Percentiles rank a stretch among this genome's conserved stretches.
phyloP scores from a whole-genome alignment of 1,140 invertebrate genomes.

The Pantala flavescens region DNA sequence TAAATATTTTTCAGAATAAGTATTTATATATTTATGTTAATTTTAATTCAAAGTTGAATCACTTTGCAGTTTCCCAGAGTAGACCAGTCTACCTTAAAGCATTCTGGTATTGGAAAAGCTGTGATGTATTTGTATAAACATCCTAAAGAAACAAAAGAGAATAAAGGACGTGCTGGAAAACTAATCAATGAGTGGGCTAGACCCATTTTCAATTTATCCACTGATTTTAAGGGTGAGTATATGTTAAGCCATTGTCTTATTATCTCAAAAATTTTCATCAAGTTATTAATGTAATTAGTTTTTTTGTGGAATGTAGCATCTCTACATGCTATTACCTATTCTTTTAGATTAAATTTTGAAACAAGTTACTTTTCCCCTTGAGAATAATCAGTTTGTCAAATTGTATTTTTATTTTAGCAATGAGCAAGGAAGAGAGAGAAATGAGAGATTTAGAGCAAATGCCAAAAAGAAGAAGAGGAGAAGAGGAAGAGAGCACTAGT shows the following conservation, averaged over 20 bases:
- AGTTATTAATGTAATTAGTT: too few relatives aligned
- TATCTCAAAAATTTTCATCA: too few relatives aligned
- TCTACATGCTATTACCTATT: too few relatives aligned
- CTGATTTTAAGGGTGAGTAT: conserved; percentile 73
- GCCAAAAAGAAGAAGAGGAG: conserved; percentile 52
- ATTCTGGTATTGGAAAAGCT: conserved; percentile 93
- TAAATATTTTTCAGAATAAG: too few relatives aligned
- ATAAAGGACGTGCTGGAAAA: conserved; percentile 79
- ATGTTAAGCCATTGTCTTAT: conserved; percentile 14
- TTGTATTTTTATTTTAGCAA: conserved; percentile 39
- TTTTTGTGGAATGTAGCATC: too few relatives aligned
- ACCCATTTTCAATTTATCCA: conserved; percentile 91
- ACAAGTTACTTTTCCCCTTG: conserved; percentile 2
- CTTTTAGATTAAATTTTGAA: too few relatives aligned
- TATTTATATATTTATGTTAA: too few relatives aligned
- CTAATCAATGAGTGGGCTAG: conserved; percentile 95
- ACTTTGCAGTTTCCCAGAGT: conserved; percentile 72
- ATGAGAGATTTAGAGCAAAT: conserved; percentile 84
- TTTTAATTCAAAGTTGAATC: too few relatives aligned
- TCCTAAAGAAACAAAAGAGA: conserved; percentile 91
- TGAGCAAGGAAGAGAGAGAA: conserved; percentile 75
- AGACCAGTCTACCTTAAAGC: conserved; percentile 80
- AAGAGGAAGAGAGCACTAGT: conserved; percentile 35
- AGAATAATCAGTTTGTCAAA: too few relatives aligned
- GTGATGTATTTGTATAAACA: conserved; percentile 99